Evolutionary conservation across 2,888 invertebrate genomes (phyloP), one percentile per base, ranked within the genome.

Genomic region (Eupithecia tripunctaria): DNA sequence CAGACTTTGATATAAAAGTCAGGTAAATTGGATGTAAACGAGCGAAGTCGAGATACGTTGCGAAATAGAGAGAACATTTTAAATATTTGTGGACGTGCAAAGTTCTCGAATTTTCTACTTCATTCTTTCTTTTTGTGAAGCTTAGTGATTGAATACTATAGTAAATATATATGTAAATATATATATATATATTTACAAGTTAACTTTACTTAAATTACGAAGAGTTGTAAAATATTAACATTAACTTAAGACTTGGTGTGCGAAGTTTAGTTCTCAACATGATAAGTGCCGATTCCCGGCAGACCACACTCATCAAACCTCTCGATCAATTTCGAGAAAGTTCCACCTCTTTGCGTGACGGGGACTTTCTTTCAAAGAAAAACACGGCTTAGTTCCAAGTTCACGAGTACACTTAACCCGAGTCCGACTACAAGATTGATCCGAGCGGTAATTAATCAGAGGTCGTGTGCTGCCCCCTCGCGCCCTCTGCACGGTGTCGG

Each of bases 21-120:
- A 66, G 41, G 51, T 66, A 62, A 69, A 73, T 73, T 73, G 62
- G 62, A 70, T 73, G 67, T 69, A 64, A 73, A 73, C 51, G 67
- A 67, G 65, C 43, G 63, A 56, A 43, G 51, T 63, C 18, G 62
- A 66, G 41, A 43, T 59, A 65, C 36, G 68, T 27, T 47, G 64
- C 43, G 47, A 27, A 29, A 36, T 41, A 47, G 3, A 41, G 27
- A 43, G 63, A 41, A 64, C 18, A 56, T 56, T 68, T 10, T 32
- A 21, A 59, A 59, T 72, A 64, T 27, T 64, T 71, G 18, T 29
- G 8, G 2, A 29, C 65, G 29, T 59, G 65, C 6, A 56, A 38
- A 51, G 67, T 71, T 71, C 18, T 47, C 60, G 47, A 47, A 29
- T 8, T 68, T 32, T 68, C 62, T 2, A 62, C n/a, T 68, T 60